Base-by-base conservation (phyloP, 2,113 vertebrate species). In the Corydoras maculifer region DNA sequence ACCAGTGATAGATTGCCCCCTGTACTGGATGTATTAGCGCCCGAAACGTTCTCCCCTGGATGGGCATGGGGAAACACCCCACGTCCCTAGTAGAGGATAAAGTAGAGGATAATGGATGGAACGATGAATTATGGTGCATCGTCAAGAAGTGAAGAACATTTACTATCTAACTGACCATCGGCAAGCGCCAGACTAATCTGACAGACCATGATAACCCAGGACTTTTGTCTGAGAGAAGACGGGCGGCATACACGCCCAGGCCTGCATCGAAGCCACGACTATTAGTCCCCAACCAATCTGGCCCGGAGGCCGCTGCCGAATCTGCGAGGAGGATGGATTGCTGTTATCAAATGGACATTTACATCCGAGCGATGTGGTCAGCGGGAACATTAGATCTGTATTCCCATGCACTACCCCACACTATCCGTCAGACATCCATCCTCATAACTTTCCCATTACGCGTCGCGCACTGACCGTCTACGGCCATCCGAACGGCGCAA, bases 401-500 rank as follows among this genome's bases (percentile, higher is more conserved):
- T 78, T 72, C 77, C 25, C 65, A 60, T 72, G 54, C 77, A 69
- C 77, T 75, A 72, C 48, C 65, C 32, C 50, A 65, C 72, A 74
- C 73, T 43, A 43, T 75, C 70, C 61, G 25, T 69, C 69, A 78
- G 69, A 62, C 73, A 78, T 78, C 75, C 72, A 75, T 78, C 77
- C 69, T 78, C 73, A 78, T 78, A 75, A 75, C 60, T 54, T 78
- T 75, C 77, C 73, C 73, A 78, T 78, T 78, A 78, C 57, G 58
- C 68, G 54, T 63, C 66, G 30, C 49, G 73, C 69, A 60, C 58
- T 78, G 65, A 78, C 77, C 69, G 67, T 78, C 73, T 71, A 72
- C 54, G 25, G 50, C 63, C 54, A n/a, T 67, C 74, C 62, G 69
- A 71, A 53, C 58, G 32, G 63, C 65, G 61, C 73, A 71, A 78